Percentiles rank a stretch among this genome's conserved stretches.
Conservation (phyloP, 2,888 invertebrate species). For the Coenonympha glycerion region DNA sequence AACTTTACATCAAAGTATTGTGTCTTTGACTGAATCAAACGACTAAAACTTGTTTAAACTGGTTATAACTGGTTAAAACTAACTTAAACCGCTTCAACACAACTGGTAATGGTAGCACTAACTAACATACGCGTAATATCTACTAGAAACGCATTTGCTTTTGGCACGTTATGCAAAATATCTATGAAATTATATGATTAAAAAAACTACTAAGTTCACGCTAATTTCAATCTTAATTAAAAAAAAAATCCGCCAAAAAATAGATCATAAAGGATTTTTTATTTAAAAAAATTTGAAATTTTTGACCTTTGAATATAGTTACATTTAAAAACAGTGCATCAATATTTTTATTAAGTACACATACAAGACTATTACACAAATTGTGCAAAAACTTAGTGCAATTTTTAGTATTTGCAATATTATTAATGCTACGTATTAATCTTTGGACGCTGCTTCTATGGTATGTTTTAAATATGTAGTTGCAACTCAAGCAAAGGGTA, state of each 20-base stretch:
- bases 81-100: slow-evolving; percentile 6
- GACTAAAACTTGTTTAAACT: slow-evolving; percentile 5
- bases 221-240: no score
- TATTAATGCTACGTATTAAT: slow-evolving; percentile 40
- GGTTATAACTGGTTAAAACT: slow-evolving; percentile 11
- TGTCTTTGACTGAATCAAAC: no score
- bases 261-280: no score
- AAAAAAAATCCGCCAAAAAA: no score
- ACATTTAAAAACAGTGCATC: no score
- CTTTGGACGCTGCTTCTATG: slow-evolving; percentile 74
- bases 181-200: no score
- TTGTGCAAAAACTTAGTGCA: background rate
- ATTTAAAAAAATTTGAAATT: no score
- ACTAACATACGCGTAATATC: slow-evolving; percentile 2
- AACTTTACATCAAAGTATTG: no score
- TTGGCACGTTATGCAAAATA: slow-evolving; percentile 18
- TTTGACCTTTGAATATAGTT: no score
- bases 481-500: slow-evolving; percentile 77
- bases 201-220: no score
- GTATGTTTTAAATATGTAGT: slow-evolving; percentile 62
- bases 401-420: slow-evolving; percentile 10
- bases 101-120: slow-evolving; percentile 12
- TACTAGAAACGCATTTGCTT: slow-evolving; percentile 12
- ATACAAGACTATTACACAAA: no score
- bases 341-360: no score